Conservation (phyloP, 2,113 vertebrate species). For the Stigmatopora nigra region DNA sequence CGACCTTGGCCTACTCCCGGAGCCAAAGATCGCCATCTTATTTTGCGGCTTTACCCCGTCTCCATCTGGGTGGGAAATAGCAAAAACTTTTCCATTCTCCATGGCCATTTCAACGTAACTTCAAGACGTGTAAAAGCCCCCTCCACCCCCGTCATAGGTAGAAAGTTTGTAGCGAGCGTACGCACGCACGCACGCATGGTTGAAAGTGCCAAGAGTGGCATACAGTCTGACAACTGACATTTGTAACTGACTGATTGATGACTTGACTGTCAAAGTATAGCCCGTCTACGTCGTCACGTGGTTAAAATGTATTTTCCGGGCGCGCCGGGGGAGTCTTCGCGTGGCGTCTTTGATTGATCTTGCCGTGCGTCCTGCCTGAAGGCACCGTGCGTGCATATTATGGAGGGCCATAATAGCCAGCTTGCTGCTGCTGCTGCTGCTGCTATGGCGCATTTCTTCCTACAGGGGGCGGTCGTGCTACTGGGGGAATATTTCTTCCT, state of each 20-base stretch:
- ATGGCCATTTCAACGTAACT: background rate
- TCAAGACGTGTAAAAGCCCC: no score
- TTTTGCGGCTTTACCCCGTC: constrained; percentile 21
- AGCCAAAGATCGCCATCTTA: constrained; percentile 40
- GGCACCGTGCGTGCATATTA: no score
- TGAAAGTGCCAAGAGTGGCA: background rate
- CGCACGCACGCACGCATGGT: background rate
- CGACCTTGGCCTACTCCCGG: constrained; percentile 17
- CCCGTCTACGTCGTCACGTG: no score
- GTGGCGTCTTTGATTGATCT: no score
- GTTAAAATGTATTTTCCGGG: no score
- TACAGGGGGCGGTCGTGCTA: background rate
- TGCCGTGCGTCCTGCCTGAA: no score
- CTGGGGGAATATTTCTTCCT: background rate
- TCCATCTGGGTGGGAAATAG: background rate
- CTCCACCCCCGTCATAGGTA: no score
- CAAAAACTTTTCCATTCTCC: background rate
- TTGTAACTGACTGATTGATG: no score
- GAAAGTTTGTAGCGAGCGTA: background rate
- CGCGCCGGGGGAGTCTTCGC: no score
- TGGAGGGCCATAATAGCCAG: no score
- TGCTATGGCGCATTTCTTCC: constrained; percentile 3
- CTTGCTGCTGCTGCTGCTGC: background rate
- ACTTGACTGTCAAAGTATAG: no score
- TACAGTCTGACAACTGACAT: no score